Percentiles rank a stretch among this genome's conserved stretches.
Conservation (phyloP, 2,888 invertebrate species). For the Archips xylosteana region DNA sequence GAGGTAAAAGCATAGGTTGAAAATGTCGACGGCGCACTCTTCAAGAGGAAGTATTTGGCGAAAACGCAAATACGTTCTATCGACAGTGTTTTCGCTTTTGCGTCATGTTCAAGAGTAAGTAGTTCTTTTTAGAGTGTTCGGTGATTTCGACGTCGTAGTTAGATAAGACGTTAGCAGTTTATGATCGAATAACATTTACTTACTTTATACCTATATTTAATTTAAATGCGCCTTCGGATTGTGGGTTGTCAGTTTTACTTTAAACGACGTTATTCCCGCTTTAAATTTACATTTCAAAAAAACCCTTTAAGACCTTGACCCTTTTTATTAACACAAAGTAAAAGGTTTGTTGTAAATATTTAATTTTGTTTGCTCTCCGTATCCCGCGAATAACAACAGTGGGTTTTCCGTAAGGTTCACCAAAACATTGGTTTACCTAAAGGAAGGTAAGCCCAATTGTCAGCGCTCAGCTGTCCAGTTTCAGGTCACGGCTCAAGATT, state of each 20-base stretch:
- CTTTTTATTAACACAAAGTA: neutral
- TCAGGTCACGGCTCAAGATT: neutral
- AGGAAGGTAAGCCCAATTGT: neutral
- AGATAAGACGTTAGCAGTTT: neutral
- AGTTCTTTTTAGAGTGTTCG: neutral
- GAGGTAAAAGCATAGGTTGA: slow-evolving; percentile 62
- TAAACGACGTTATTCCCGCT: neutral
- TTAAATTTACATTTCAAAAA: neutral
- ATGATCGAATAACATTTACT: too few relatives aligned
- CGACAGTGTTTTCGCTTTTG: neutral
- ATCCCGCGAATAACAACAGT: neutral
- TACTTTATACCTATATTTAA: neutral
- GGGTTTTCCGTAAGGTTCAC: neutral
- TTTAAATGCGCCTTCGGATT: neutral
- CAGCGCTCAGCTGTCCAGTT: neutral
- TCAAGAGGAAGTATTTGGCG: slow-evolving; percentile 11
- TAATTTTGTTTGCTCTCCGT: neutral
- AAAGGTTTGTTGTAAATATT: neutral
- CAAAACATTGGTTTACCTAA: neutral
- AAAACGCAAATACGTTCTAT: neutral
- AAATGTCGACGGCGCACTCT: slow-evolving; percentile 60
- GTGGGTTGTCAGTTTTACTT: neutral
- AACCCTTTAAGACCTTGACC: neutral
- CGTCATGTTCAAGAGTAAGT: neutral
- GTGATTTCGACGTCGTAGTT: neutral